Conservation (phyloP, 2,113 vertebrate species). For the Tretioscincus oriximinensis region DNA sequence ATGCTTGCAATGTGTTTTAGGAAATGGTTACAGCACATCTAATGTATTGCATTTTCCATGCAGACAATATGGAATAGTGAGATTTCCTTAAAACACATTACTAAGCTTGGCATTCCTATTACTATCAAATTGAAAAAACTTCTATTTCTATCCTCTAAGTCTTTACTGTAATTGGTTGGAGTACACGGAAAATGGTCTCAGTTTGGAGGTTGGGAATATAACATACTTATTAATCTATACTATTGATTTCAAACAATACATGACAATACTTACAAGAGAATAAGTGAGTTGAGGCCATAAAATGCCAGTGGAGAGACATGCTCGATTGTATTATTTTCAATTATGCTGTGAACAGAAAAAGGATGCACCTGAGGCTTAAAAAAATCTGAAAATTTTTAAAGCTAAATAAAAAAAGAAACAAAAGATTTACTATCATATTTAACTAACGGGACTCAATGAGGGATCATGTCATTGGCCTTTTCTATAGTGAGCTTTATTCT, state of each 20-base stretch:
- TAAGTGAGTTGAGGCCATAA: constrained; percentile 88
- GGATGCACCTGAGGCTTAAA: constrained; percentile 32
- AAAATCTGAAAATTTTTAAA: not conserved
- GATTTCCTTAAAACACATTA: too few relatives aligned
- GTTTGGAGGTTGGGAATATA: not conserved
- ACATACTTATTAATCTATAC: not conserved
- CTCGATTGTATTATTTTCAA: constrained; percentile 92
- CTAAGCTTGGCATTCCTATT: too few relatives aligned
- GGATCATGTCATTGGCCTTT: too few relatives aligned
- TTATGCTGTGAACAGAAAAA: constrained; percentile 77
- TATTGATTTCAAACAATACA: constrained; percentile 1
- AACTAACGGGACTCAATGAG: not conserved
- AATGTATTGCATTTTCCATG: too few relatives aligned
- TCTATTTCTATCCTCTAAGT: too few relatives aligned
- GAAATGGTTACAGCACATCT: too few relatives aligned
- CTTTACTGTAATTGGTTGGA: not conserved
- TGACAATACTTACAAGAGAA: constrained; percentile 87
- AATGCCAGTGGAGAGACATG: constrained; percentile 87
- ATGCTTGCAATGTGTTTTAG: too few relatives aligned
- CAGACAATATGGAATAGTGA: too few relatives aligned
- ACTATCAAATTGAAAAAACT: too few relatives aligned
- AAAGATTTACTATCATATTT: not conserved
- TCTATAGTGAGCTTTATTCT: too few relatives aligned
- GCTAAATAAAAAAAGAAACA: not conserved
- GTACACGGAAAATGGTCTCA: not conserved